phyloP scores from a whole-genome alignment of 2,888 invertebrate species.

The Cataglyphis livida region DNA sequence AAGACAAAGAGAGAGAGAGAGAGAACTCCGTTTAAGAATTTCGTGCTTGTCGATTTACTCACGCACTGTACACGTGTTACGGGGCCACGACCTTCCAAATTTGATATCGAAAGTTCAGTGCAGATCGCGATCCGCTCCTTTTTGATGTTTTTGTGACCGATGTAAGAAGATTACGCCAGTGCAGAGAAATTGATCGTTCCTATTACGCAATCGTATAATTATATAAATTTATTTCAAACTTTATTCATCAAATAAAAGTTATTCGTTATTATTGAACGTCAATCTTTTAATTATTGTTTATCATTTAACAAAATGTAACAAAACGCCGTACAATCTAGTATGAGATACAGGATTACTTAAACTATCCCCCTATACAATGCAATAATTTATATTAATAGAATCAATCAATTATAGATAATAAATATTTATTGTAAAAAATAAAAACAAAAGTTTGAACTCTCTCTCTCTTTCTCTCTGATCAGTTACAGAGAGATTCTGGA shows the following conservation, averaged over 20 bases:
- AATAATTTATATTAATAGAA: background rate
- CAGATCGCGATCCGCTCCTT: slow-evolving; percentile 57
- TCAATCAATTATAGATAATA: background rate
- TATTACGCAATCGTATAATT: slow-evolving; percentile 11
- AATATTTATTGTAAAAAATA: background rate
- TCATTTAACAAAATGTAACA: background rate
- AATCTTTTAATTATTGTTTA: background rate
- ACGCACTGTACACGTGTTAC: slow-evolving; percentile 65
- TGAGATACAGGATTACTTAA: background rate
- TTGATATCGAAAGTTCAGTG: slow-evolving; percentile 69
- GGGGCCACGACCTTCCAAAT: slow-evolving; percentile 69
- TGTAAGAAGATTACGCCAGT: slow-evolving; percentile 21
- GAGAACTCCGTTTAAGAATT: background rate
- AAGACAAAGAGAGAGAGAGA: background rate
- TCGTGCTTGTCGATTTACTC: slow-evolving; percentile 38
- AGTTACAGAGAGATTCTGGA: background rate
- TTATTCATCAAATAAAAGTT: background rate
- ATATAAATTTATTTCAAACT: slow-evolving; percentile 4
- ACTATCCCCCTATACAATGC: background rate
- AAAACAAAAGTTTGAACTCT: background rate
- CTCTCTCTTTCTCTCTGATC: background rate
- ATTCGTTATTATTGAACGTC: background rate
- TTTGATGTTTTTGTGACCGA: slow-evolving; percentile 34
- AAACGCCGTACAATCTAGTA: background rate
- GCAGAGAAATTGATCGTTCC: slow-evolving; percentile 20